Conservation (phyloP, 2,888 invertebrate genomes). For the Idaea biselata region DNA sequence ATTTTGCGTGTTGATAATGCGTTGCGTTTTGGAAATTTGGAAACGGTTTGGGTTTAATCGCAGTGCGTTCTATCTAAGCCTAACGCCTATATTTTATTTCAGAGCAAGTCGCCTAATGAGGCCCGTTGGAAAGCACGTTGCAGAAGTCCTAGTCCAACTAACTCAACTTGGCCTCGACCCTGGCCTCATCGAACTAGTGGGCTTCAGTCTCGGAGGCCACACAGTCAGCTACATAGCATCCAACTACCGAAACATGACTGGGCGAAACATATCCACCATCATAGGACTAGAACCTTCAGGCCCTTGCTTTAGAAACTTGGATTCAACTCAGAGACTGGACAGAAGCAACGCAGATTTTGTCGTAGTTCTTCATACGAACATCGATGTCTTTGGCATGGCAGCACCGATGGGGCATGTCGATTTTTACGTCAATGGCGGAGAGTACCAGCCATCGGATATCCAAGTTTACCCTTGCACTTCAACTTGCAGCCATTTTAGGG, state of each 20-base stretch:
- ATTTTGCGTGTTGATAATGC: too few species aligned
- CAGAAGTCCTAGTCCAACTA: constrained; percentile 58
- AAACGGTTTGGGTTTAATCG: too few species aligned
- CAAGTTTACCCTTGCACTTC: constrained; percentile 57
- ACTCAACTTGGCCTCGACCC: constrained; percentile 58
- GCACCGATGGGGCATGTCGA: constrained; percentile 68
- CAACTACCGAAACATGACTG: constrained; percentile 59
- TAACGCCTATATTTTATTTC: constrained; percentile 24
- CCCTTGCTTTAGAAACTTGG: constrained; percentile 62
- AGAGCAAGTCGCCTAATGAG: constrained; percentile 71
- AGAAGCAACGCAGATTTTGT: constrained; percentile 66
- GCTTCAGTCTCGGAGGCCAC: constrained; percentile 70
- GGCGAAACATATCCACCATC: constrained; percentile 62
- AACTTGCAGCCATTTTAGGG: constrained; percentile 68
- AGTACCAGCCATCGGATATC: constrained; percentile 67
- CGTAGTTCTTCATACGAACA: constrained; percentile 68
- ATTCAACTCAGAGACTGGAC: constrained; percentile 49
- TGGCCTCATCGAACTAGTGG: constrained; percentile 57
- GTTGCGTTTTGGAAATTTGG: too few species aligned
- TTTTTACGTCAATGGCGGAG: constrained; percentile 70
- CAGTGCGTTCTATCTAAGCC: too few species aligned
- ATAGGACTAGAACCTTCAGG: constrained; percentile 68
- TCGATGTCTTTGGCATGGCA: constrained; percentile 74
- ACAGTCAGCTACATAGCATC: constrained; percentile 63
- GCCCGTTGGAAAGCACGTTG: constrained; percentile 69